Percentiles rank a stretch among this genome's conserved stretches.
Conservation (phyloP, 2,888 invertebrate species). For the Acleris emargana region DNA sequence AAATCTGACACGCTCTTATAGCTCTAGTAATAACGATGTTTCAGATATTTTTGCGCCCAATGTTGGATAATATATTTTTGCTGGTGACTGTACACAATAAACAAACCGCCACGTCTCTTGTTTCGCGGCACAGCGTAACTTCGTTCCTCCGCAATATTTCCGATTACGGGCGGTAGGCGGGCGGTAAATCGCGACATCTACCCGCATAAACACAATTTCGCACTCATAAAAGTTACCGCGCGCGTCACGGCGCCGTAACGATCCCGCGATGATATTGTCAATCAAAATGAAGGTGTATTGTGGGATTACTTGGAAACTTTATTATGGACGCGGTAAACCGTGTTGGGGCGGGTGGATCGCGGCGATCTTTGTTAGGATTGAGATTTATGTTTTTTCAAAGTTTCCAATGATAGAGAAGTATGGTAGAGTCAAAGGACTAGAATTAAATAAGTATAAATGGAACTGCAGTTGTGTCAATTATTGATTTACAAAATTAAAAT, state of each 20-base stretch:
- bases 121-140: slow-evolving; percentile 51
- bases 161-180: slow-evolving; percentile 61
- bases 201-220: slow-evolving; percentile 80
- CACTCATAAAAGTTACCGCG: slow-evolving; percentile 81
- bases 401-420: not conserved
- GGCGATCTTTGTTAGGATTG: not conserved
- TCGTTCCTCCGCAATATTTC: slow-evolving; percentile 75
- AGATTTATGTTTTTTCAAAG: slow-evolving; percentile 3
- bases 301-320: slow-evolving; percentile 36
- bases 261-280: slow-evolving; percentile 53
- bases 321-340: slow-evolving; percentile 24
- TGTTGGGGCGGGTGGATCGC: slow-evolving; percentile 10
- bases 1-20: no score
- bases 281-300: slow-evolving; percentile 45
- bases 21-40: no score
- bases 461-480: no score
- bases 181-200: slow-evolving; percentile 71
- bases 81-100: no score
- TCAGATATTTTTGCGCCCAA: no score
- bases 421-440: no score
- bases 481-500: no score
- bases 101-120: slow-evolving; percentile 20
- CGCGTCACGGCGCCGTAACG: slow-evolving; percentile 50
- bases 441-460: no score
- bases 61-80: no score